Base-by-base conservation (phyloP, 2,113 vertebrate species). In the Microcebus lehilahytsara region DNA sequence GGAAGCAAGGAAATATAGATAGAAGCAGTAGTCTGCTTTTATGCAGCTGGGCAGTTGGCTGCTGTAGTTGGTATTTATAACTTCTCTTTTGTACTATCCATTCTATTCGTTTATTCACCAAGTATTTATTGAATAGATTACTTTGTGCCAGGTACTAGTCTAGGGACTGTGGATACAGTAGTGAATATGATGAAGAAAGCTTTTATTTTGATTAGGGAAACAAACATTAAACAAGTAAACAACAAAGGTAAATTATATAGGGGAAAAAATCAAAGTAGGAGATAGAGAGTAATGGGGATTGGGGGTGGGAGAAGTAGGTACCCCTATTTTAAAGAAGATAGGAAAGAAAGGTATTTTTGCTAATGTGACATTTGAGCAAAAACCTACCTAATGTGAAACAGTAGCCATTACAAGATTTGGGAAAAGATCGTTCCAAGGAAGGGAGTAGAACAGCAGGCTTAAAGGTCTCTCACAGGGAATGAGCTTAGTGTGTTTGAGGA, bases 141-240 rank as follows among this genome's bases (percentile, higher is more conserved):
- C 27, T 58, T 71, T 78, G 69, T 75, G 66, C 7, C 27, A 71
- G 64, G 34, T 42, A 23, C 4, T 92, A 19, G 42, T 86, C 42
- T 89, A 84, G 51, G 25, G 66, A 23, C 60, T 67, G 11, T 93
- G 62, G 19, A 37, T 84, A 60, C 1, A 86, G 23, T n/a, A 83
- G 32, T 58, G 32, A 92, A 22, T 72, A 92, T 67, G 77, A 94
- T 6, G 90, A 81, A 86, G 17, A 90, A 77, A 86, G 17, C 23
- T 91, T 96, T 83, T 80, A 9, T 89, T 94, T 46, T 84, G 37
- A 72, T 87, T 53, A 90, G 62, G 49, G 49, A 94, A 49, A 91
- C 40, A 23, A 60, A 51, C n/a, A 51, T 27, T 66, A 85, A 79
- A 87, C n/a, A 67, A 72, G 46, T 67, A 51, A 72, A 22, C 25